Percentiles rank a stretch among this genome's conserved stretches.
Evolutionary conservation across 2,113 vertebrate genomes (phyloP).

Genomic region (Microcebus lehilahytsara): DNA sequence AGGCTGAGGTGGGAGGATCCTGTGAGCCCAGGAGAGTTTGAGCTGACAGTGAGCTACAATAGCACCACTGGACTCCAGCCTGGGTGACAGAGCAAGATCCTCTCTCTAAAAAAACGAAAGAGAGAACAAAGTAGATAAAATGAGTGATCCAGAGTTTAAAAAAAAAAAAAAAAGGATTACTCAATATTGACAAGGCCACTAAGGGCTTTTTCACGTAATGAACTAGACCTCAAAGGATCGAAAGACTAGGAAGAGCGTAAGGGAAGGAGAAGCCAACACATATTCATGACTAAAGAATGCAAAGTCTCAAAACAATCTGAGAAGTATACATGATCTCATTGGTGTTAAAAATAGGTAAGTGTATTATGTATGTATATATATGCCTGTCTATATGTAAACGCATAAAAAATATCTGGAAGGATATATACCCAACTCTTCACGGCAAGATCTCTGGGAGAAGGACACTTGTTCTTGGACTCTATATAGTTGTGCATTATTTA

Average conservation of each 20-base stretch:
- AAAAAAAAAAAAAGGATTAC: too few relatives aligned
- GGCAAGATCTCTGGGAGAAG: neutral
- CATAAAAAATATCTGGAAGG: neutral
- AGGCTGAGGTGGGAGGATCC: too few relatives aligned
- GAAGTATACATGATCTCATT: neutral
- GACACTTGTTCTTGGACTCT: neutral
- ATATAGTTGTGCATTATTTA: neutral
- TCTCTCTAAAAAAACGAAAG: too few relatives aligned
- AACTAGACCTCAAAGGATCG: neutral
- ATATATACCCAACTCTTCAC: neutral
- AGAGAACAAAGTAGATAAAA: neutral
- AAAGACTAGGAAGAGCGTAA: neutral
- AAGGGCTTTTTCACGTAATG: neutral
- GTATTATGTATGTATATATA: neutral
- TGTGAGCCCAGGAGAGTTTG: too few relatives aligned
- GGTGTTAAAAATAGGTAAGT: neutral
- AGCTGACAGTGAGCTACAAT: too few relatives aligned
- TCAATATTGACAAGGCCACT: neutral
- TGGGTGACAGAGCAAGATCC: too few relatives aligned
- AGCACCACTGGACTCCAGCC: too few relatives aligned
- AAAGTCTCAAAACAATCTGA: neutral
- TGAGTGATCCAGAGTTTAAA: too few relatives aligned
- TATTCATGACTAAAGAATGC: neutral
- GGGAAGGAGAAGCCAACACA: too few relatives aligned
- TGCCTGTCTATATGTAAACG: neutral